These are phyloP conservation scores for Cecropterus lyciades DNA, from an alignment of 1,140 invertebrate genomes.

Conservation along the genomic window DNA sequence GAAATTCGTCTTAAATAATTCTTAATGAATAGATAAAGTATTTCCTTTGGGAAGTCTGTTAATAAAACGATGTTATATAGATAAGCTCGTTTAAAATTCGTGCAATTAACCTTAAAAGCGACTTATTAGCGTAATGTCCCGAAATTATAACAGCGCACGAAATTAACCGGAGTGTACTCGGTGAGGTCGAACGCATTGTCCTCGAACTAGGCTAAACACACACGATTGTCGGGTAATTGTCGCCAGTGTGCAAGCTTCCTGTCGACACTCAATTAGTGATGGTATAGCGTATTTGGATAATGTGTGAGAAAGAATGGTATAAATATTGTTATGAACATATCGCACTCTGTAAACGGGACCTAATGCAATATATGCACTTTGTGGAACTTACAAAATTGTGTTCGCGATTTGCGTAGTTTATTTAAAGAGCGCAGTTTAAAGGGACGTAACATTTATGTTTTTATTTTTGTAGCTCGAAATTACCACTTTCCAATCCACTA, in stretches of 20 bases:
- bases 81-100: no score
- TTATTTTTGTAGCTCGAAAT: no score
- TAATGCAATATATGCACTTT: no score
- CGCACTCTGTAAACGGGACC: no score
- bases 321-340: neutral
- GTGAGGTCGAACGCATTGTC: slow-evolving; percentile 45
- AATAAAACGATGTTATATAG: no score
- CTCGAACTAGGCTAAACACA: slow-evolving; percentile 50
- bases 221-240: slow-evolving; percentile 50
- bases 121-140: slow-evolving; percentile 9
- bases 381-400: no score
- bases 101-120: slow-evolving; percentile 6
- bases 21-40: no score
- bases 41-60: no score
- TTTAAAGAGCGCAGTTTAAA: no score
- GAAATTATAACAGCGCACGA: slow-evolving; percentile 2
- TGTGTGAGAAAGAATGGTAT: neutral
- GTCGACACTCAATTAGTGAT: slow-evolving; percentile 33
- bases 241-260: slow-evolving; percentile 44
- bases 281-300: slow-evolving; percentile 7
- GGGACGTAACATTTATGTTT: no score
- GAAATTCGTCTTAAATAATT: neutral
- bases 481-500: no score
- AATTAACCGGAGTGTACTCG: slow-evolving; percentile 7
- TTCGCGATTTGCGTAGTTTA: no score